Evolutionary conservation across 2,113 vertebrate species (phyloP).

Genomic region (Recurvirostra avosetta): DNA sequence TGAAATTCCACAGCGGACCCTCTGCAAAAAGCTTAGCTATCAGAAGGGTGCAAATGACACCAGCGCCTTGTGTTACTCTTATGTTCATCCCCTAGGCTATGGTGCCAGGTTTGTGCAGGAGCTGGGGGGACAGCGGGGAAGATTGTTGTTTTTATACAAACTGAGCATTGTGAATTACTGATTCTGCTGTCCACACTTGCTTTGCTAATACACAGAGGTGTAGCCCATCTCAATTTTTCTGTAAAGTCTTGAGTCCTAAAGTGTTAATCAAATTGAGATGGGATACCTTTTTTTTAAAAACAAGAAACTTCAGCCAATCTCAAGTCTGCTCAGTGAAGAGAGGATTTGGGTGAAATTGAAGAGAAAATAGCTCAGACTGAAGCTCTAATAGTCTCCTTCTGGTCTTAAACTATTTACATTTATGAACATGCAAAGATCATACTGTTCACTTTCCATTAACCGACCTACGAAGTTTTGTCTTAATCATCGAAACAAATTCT

Average conservation of each 20-base stretch:
- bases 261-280: background rate
- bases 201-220: background rate
- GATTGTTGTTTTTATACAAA: background rate
- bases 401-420: slow-evolving; percentile 12
- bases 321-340: background rate
- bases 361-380: background rate
- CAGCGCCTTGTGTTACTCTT: slow-evolving; percentile 20
- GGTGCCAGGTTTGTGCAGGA: background rate
- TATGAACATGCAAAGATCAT: background rate
- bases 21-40: slow-evolving; percentile 44
- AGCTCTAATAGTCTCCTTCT: background rate
- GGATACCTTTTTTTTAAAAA: background rate
- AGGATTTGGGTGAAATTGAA: background rate
- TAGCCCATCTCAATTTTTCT: background rate
- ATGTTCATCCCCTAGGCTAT: slow-evolving; percentile 30
- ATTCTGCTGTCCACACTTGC: slow-evolving; percentile 17
- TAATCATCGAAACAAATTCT: background rate
- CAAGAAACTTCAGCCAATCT: background rate
- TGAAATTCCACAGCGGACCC: slow-evolving; percentile 54
- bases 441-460: background rate
- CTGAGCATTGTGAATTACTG: background rate
- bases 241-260: background rate
- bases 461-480: background rate
- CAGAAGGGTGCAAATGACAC: slow-evolving; percentile 48
- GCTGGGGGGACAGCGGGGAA: background rate